Evolutionary conservation across 2,888 invertebrate species (phyloP), one percentile per base, ranked within the genome.

Genomic region (Muschampia plurimacula): DNA sequence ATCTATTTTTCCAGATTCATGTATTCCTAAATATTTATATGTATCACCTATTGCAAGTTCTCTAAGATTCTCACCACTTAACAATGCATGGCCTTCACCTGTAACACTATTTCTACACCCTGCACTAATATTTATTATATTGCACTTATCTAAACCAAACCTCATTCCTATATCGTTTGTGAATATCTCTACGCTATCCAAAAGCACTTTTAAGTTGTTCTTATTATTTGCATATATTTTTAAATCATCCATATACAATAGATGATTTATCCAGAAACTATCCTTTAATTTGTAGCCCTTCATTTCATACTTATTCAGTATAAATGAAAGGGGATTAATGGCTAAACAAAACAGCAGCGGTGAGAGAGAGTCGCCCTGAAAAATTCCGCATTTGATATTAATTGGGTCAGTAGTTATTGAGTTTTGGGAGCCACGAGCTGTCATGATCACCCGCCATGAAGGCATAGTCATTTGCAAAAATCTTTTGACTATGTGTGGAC

Each of bases 1-100:
- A n/a, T 75, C 68, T 68, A 73, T 74, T 72, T 71, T 75, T 12
- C 74, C 67, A 10, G 67, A 59, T 52, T 77, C 71, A 62, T 74
- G 39, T 22, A 74, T 60, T n/a, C 75, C 77, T 77, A 77, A 73
- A 59, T 76, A 76, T 74, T 76, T 76, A 28, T 76, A 76, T 36
- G 22, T 74, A n/a, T 76, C 52, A 9, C 12, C 49, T n/a, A 22
- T 32, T n/a, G 41, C 3, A 36, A 71, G 32, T 1, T 73, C 44
- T 28, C 39, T n/a, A 67, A 77, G 66, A 64, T 62, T 28, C 0
- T 73, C 69, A 9, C 75, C 76, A 22, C 63, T 76, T n/a, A 77
- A 36, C 28, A 77, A 46, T 32, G 74, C 46, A 41, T 76, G 75
- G 5, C 74, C 73, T 55, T 74, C 49, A 1, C 75, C 69, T 13